Percentiles rank a stretch among this genome's conserved stretches.
Evolutionary conservation across 23 tunicate genomes (phyloP).

Genomic region (Ciona savignyi): DNA sequence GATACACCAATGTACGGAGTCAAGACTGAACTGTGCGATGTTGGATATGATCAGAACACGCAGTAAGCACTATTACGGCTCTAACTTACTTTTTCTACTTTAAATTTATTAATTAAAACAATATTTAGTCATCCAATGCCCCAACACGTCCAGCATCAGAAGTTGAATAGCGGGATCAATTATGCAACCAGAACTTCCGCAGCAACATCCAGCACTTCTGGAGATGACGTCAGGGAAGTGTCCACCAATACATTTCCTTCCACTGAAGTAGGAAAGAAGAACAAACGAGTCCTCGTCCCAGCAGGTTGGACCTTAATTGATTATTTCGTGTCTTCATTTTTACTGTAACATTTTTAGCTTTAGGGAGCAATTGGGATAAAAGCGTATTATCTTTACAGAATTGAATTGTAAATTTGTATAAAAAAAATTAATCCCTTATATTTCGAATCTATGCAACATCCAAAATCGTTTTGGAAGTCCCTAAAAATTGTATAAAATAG

Average conservation of each 20-base stretch:
- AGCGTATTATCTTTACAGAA: too few species aligned
- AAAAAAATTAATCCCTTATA: too few species aligned
- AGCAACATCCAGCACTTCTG: neutral
- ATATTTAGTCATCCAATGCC: neutral
- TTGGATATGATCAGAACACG: neutral
- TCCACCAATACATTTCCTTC: neutral
- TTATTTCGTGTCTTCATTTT: too few species aligned
- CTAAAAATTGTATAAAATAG: too few species aligned
- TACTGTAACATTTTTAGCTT: too few species aligned
- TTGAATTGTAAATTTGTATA: too few species aligned
- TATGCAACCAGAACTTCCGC: neutral
- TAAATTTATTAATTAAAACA: too few species aligned
- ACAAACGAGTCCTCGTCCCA: constrained; percentile 37
- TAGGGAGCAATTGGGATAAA: too few species aligned
- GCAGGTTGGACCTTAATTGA: too few species aligned
- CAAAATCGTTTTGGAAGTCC: too few species aligned
- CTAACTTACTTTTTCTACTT: neutral
- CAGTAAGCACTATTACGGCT: neutral
- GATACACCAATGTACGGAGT: constrained; percentile 1
- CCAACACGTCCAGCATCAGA: neutral
- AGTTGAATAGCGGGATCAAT: neutral
- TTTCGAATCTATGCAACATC: too few species aligned
- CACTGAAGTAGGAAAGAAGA: neutral
- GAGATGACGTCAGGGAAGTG: neutral
- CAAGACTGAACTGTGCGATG: neutral